These are phyloP conservation scores for Scaptomyza tumidula DNA, from an alignment of 2,888 invertebrate species.

Conservation along the genomic window DNA sequence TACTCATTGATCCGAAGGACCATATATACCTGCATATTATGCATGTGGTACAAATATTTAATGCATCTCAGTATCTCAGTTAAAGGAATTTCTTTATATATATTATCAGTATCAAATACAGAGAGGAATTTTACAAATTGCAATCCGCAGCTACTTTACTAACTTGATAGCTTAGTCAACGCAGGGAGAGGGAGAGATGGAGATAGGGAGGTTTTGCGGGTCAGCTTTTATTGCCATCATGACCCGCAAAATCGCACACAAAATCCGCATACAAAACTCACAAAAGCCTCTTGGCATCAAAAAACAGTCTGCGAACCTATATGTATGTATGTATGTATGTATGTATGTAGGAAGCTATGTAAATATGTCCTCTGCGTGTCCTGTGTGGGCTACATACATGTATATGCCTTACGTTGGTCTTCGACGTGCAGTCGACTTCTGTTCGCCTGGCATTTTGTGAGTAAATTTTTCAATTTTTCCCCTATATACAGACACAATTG, in stretches of 20 bases:
- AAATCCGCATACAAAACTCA: slow-evolving; percentile 64
- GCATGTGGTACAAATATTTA: neutral
- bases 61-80: neutral
- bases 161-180: slow-evolving; percentile 24
- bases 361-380: slow-evolving; percentile 43
- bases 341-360: slow-evolving; percentile 21
- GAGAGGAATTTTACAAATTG: slow-evolving; percentile 28
- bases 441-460: slow-evolving; percentile 75
- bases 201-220: slow-evolving; percentile 10
- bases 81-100: neutral
- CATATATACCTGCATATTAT: neutral
- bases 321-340: no score
- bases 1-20: neutral
- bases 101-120: slow-evolving; percentile 10
- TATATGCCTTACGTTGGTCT: slow-evolving; percentile 3
- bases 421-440: slow-evolving; percentile 44
- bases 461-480: slow-evolving; percentile 74
- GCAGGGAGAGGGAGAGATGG: neutral
- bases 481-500: slow-evolving; percentile 24
- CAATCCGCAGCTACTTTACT: slow-evolving; percentile 44
- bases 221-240: slow-evolving; percentile 65
- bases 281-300: slow-evolving; percentile 57
- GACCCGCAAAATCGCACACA: slow-evolving; percentile 68
- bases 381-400: slow-evolving; percentile 14
- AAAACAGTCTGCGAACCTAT: slow-evolving; percentile 25